These are phyloP conservation scores for Cerastis rubricosa DNA, from an alignment of 2,888 invertebrate genomes.

Conservation along the genomic window DNA sequence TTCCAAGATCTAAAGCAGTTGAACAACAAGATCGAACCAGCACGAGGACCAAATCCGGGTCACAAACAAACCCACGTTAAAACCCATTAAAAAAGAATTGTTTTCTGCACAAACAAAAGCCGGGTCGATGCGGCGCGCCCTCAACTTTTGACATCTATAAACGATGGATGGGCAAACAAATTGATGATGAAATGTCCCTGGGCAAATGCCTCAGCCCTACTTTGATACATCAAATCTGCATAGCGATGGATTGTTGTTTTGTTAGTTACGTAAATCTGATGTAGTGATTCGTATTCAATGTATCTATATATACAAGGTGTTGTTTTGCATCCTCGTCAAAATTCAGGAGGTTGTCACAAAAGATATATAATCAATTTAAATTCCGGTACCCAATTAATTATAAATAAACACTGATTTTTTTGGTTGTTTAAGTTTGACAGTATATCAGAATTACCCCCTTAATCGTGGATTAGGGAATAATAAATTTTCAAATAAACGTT, in stretches of 20 bases:
- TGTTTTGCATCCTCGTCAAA: no score
- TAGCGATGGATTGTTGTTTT: constrained; percentile 16
- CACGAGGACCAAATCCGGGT: constrained; percentile 15
- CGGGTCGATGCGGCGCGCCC: constrained; percentile 71
- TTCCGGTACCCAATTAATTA: no score
- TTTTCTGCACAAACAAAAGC: constrained; percentile 66
- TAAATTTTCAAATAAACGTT: no score
- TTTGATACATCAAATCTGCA: constrained; percentile 52
- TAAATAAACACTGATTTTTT: no score
- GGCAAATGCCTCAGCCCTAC: constrained; percentile 48
- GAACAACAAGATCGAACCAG: neutral
- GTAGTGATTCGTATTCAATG: no score
- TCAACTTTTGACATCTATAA: constrained; percentile 77
- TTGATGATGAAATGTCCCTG: constrained; percentile 78
- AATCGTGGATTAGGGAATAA: no score
- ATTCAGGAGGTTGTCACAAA: no score
- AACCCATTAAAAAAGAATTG: constrained; percentile 61
- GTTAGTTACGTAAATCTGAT: constrained; percentile 11
- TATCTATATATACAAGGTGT: no score
- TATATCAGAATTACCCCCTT: no score
- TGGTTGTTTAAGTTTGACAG: no score
- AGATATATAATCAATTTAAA: no score
- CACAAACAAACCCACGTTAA: constrained; percentile 23
- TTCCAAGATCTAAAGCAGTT: neutral
- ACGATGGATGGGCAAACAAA: constrained; percentile 82